These are phyloP conservation scores for Micromys minutus DNA, from an alignment of 2,113 vertebrate genomes.

Conservation along the genomic window DNA sequence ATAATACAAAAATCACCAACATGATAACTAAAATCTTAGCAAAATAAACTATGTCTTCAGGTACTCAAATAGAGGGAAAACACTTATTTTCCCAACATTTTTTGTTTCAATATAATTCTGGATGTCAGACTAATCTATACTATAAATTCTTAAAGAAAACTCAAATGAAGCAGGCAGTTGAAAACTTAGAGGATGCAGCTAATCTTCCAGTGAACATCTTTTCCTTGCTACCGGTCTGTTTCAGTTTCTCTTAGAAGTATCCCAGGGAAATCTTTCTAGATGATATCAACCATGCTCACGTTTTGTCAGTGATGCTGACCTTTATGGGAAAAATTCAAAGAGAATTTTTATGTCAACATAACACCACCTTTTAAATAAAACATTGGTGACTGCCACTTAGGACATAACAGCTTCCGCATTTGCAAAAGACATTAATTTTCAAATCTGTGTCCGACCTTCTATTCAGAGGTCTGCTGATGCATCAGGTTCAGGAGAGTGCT, in stretches of 20 bases:
- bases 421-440: not conserved
- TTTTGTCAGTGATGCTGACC: not conserved
- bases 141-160: not conserved
- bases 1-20: not conserved
- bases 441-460: not conserved
- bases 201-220: not conserved
- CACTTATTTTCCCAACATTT: not conserved
- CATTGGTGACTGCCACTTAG: not conserved
- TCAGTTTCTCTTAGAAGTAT: constrained; percentile 41
- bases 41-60: constrained; percentile 38
- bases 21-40: not conserved
- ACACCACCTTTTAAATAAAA: not conserved
- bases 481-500: not conserved
- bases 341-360: not conserved
- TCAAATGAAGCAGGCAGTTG: not conserved
- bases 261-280: constrained; percentile 7
- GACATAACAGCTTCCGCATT: not conserved
- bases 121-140: not conserved
- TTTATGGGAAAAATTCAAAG: constrained; percentile 23
- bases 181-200: not conserved
- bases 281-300: not conserved
- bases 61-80: not conserved
- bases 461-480: not conserved
- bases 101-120: constrained; percentile 14
- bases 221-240: not conserved